These are phyloP conservation scores for Amazona vittata DNA, from an alignment of 2,113 vertebrate genomes.

Conservation along the genomic window DNA sequence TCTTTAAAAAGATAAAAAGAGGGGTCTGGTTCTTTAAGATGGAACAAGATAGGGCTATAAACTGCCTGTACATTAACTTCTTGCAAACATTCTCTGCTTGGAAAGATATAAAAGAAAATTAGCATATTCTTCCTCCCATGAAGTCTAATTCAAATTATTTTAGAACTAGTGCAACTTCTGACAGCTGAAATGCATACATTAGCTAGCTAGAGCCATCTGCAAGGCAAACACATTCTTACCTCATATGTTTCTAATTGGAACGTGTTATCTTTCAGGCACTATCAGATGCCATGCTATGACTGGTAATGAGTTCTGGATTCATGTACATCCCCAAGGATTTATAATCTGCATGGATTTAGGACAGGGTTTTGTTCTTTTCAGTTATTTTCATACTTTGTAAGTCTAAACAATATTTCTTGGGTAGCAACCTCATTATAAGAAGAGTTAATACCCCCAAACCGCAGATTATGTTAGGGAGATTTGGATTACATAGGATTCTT, in stretches of 20 bases:
- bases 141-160: constrained; percentile 26
- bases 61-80: neutral
- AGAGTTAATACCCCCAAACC: neutral
- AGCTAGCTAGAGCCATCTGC: constrained; percentile 30
- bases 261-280: neutral
- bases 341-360: neutral
- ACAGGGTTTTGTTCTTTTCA: neutral
- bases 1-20: neutral
- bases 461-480: neutral
- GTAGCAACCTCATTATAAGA: neutral
- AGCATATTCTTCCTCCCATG: neutral
- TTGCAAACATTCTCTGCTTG: neutral
- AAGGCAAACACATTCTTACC: constrained; percentile 31
- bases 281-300: neutral
- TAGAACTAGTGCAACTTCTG: constrained; percentile 30
- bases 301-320: neutral
- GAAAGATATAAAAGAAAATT: constrained; percentile 9
- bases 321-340: neutral
- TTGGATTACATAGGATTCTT: neutral
- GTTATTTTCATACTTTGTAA: neutral
- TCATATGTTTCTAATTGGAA: constrained; percentile 7
- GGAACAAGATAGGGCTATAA: neutral
- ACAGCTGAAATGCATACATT: constrained; percentile 50
- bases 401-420: neutral
- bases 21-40: neutral